Conservation (phyloP, 2,113 vertebrate genomes). For the Ivindomyrus marchei region DNA sequence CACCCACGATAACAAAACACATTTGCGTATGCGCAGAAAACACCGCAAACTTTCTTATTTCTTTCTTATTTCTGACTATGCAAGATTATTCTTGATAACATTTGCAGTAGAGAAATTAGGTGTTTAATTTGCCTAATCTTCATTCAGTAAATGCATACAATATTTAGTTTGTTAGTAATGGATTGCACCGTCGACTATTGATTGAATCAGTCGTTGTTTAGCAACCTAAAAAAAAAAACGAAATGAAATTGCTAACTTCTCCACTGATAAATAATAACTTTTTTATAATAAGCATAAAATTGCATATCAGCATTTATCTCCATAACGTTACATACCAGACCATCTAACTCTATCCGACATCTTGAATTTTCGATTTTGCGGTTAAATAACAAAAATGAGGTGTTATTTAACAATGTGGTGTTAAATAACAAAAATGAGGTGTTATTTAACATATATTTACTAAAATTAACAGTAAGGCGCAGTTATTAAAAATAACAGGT, state of each 20-base stretch:
- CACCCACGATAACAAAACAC: neutral
- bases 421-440: no score
- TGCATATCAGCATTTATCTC: neutral
- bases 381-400: neutral
- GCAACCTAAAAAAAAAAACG: no score
- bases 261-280: no score
- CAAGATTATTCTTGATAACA: neutral
- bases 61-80: neutral
- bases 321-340: neutral
- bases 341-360: neutral
- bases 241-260: no score
- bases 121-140: neutral
- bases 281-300: neutral
- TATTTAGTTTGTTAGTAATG: neutral
- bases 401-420: no score
- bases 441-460: neutral
- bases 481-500: neutral
- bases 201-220: no score
- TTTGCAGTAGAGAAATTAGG: neutral
- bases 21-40: neutral
- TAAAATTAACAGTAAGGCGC: neutral
- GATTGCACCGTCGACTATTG: no score
- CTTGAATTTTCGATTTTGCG: neutral
- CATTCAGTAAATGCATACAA: neutral
- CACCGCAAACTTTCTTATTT: neutral